Conservation (phyloP, 1,140 invertebrate genomes). For the Pogonomyrmex californicus region DNA sequence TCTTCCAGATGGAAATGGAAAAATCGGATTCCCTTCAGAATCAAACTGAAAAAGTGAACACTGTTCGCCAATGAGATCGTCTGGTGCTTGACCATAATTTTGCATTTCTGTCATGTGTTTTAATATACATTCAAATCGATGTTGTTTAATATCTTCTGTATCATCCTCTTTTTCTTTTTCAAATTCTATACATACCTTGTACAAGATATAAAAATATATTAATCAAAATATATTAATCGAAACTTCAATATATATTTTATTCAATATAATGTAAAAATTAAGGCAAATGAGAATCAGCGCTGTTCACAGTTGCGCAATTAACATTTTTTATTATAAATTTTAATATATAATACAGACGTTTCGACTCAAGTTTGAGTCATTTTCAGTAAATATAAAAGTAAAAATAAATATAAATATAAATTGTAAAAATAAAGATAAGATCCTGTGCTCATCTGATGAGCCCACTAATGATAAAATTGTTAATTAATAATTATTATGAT, state of each 20-base stretch:
- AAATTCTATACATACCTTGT: constrained; percentile 90
- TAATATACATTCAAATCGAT: constrained; percentile 92
- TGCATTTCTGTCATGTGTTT: constrained; percentile 96
- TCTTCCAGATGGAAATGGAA: constrained; percentile 75
- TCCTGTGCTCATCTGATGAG: no score
- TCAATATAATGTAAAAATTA: not conserved
- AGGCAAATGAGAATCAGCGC: no score
- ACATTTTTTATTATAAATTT: no score
- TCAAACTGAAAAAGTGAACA: constrained; percentile 78
- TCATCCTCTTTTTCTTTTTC: constrained; percentile 92
- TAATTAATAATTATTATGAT: no score
- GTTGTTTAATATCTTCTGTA: constrained; percentile 91
- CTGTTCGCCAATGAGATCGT: constrained; percentile 93
- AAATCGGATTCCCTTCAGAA: constrained; percentile 77
- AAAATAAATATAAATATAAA: no score
- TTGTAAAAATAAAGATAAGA: no score
- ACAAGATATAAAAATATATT: not conserved
- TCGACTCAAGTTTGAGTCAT: no score
- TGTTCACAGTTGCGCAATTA: no score
- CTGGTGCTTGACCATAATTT: constrained; percentile 94
- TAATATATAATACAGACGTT: no score
- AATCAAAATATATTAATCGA: not conserved
- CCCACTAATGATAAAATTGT: no score
- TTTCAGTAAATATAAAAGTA: no score
- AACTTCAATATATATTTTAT: constrained; percentile 15